phyloP scores from a whole-genome alignment of 2,113 vertebrate genomes.

The Centrocercus urophasianus region DNA sequence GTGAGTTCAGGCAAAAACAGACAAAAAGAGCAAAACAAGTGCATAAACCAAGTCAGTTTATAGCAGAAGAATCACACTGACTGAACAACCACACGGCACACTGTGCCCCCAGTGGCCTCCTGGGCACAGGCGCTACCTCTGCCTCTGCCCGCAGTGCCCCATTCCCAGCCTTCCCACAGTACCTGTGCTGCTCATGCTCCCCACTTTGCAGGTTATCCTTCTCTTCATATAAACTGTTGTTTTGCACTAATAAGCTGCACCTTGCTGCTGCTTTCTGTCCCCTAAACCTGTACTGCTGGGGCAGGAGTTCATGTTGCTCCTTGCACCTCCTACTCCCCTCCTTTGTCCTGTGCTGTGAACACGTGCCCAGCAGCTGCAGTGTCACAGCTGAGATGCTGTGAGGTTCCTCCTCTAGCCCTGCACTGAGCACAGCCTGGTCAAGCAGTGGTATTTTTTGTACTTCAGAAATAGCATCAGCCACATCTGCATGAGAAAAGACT shows the following conservation, averaged over 20 bases:
- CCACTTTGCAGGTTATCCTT: conserved; percentile 2
- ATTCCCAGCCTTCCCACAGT: no score
- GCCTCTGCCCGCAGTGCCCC: no score
- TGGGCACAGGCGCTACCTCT: not conserved
- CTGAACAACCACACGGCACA: no score
- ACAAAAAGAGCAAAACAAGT: not conserved
- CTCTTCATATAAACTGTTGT: not conserved
- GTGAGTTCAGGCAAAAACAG: not conserved
- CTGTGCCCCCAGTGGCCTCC: not conserved
- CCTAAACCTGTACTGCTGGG: not conserved
- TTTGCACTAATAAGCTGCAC: not conserved
- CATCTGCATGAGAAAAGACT: conserved; percentile 52
- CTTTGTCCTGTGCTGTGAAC: not conserved
- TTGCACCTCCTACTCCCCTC: not conserved
- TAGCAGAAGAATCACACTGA: not conserved
- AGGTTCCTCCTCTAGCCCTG: not conserved
- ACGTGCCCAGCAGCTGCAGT: not conserved
- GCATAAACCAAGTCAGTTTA: not conserved
- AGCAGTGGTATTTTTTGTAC: conserved; percentile 19
- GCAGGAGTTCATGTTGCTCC: not conserved
- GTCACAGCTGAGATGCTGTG: not conserved
- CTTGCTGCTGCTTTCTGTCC: not conserved
- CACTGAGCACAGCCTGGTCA: not conserved
- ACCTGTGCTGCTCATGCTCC: not conserved
- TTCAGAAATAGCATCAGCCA: conserved; percentile 36